These are phyloP conservation scores for Muricea muricata DNA, from an alignment of 92 coral and sea anemone genomes.

Conservation along the genomic window DNA sequence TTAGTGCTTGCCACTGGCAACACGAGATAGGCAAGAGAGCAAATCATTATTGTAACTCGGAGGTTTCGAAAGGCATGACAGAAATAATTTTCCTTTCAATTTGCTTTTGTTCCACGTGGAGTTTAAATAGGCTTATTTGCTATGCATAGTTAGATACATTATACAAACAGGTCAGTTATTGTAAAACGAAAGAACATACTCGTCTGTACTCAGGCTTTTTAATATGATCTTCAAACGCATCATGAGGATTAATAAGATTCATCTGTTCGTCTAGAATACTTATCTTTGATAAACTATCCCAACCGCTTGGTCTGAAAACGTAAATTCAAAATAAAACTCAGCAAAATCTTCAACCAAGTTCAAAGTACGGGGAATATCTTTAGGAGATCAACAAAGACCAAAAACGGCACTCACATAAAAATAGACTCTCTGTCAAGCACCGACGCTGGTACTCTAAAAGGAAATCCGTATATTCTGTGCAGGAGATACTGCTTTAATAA, in stretches of 20 bases:
- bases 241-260: slow-evolving; percentile 87
- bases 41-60: too few species aligned
- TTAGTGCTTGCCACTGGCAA: too few species aligned
- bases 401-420: slow-evolving; percentile 83
- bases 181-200: slow-evolving; percentile 43
- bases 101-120: too few species aligned
- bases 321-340: background rate
- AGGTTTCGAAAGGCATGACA: too few species aligned
- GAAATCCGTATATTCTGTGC: slow-evolving; percentile 95
- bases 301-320: slow-evolving; percentile 86
- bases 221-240: slow-evolving; percentile 93
- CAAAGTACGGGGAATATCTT: too few species aligned
- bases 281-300: slow-evolving; percentile 97
- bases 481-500: slow-evolving; percentile 86
- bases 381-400: too few species aligned
- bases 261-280: slow-evolving; percentile 90
- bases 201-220: slow-evolving; percentile 88
- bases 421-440: slow-evolving; percentile 97
- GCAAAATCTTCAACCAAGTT: background rate
- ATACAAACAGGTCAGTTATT: too few species aligned
- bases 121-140: too few species aligned
- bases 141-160: background rate
- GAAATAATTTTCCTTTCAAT: too few species aligned
- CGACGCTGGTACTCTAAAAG: slow-evolving; percentile 88
- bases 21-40: too few species aligned